Percentiles rank a stretch among this genome's conserved stretches.
Evolutionary conservation across 2,888 invertebrate genomes (phyloP).

Genomic region (Coelopa pilipes): DNA sequence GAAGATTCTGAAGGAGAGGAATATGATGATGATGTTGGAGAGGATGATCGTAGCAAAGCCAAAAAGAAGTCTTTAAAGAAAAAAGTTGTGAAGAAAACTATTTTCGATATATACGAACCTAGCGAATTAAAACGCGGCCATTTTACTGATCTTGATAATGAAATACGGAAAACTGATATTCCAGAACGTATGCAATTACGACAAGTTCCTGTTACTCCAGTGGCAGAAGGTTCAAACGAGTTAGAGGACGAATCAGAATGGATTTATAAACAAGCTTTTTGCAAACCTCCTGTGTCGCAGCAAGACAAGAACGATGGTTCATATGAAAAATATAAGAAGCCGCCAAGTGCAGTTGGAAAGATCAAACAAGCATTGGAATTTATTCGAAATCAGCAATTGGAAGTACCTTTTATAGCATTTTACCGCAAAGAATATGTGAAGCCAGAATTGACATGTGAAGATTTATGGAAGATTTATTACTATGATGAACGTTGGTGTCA

Average conservation of each 20-base stretch:
- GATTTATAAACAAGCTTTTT: slow-evolving; percentile 96
- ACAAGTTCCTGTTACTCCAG: slow-evolving; percentile 84
- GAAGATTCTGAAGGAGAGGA: slow-evolving; percentile 81
- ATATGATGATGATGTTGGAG: slow-evolving; percentile 82
- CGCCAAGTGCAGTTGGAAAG: slow-evolving; percentile 81
- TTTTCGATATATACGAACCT: slow-evolving; percentile 96
- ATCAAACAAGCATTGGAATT: slow-evolving; percentile 95
- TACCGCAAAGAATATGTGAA: slow-evolving; percentile 98
- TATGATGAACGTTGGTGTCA: slow-evolving; percentile 97
- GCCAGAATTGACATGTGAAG: slow-evolving; percentile 92
- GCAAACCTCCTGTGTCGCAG: slow-evolving; percentile 82
- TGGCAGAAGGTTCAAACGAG: slow-evolving; percentile 86
- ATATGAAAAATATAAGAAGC: slow-evolving; percentile 71
- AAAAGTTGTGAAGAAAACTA: slow-evolving; percentile 83
- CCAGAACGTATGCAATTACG: slow-evolving; percentile 94
- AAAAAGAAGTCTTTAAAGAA: slow-evolving; percentile 82
- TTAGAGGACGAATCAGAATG: slow-evolving; percentile 95
- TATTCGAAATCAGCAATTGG: slow-evolving; percentile 93
- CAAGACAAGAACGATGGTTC: slow-evolving; percentile 69
- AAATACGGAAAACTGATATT: slow-evolving; percentile 87
- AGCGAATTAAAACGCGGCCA: slow-evolving; percentile 96
- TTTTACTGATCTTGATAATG: slow-evolving; percentile 93
- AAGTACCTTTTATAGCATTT: slow-evolving; percentile 98
- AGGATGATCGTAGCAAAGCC: slow-evolving; percentile 72
- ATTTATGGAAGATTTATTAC: slow-evolving; percentile 98